Base-by-base conservation (phyloP, 2,888 invertebrate genomes). In the Prenolepis imparis region DNA sequence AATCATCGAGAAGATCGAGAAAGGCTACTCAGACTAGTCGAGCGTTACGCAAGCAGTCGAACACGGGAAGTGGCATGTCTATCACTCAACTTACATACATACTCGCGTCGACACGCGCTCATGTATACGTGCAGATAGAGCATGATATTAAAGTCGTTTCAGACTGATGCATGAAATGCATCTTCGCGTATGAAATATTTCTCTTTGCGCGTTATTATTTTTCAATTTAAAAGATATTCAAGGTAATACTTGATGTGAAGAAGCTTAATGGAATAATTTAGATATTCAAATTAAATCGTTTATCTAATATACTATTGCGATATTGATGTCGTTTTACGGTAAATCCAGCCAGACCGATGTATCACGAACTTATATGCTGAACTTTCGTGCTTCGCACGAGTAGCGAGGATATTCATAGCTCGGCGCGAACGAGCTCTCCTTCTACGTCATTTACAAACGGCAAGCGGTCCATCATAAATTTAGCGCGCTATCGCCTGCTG, bases 391-490 rank as follows among this genome's bases (percentile, higher is more conserved):
- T 36, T 66, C 28, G 61, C 68, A 77, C 36, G 64, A 64, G 48
- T 64, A 36, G 64, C 61, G 55, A 52, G n/a, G 8, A 55, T 82
- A 84, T 77, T 83, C 86, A 64, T 82, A 73, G 24, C 55, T 61
- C 59, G 73, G 66, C 63, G 61, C 72, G 78, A 80, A 70, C 78
- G 59, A 70, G 78, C 78, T 87, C 74, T 87, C 72, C 73, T 87
- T 64, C 72, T 73, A 75, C 88, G 88, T 92, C 92, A 91, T 92
- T 92, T 90, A 90, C 92, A 91, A 90, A 89, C 86, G 84, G 88
- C 88, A 90, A 89, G 89, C 88, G 91, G 90, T 88, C 90, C 88
- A 84, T 88, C 91, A 91, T 93, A 92, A 93, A 93, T 93, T 91
- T 86, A 85, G 84, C 88, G 81, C 86, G 87, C 91, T 93, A 93